Base-by-base conservation (phyloP, 2,113 vertebrate genomes). In the Calonectris borealis region DNA sequence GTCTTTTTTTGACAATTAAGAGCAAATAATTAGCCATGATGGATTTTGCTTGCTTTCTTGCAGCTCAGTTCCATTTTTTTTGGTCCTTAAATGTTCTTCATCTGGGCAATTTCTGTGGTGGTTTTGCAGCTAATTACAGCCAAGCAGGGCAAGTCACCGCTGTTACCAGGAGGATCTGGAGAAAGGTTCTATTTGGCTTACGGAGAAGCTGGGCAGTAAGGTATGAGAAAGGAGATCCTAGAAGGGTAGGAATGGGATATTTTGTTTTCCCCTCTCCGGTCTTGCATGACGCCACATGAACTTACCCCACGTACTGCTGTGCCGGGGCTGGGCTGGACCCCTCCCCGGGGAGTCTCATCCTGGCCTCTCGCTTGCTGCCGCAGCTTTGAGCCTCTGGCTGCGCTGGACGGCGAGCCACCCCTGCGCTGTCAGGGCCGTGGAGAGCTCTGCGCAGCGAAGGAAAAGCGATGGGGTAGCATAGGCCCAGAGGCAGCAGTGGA, bases 1-100 rank as follows among this genome's bases (percentile, higher is more conserved):
- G 95, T 97, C 93, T 94, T 91, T 97, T 86, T 89, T 93, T 98
- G 94, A 98, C 97, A 97, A 97, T 98, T 97, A 98, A 95, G 96
- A 97, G 88, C 97, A 98, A 98, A 98, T 98, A 98, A 98, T 98
- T 97, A 97, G 68, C 86, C 79, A 52, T 97, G 97, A 98, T 98
- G 95, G 95, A 97, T 97, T 96, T 96, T 90, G 54, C 92, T 96
- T 90, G 77, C 94, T 96, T 97, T 71, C 81, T 96, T 86, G 52
- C 68, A 94, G 86, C 68, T 90, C 60, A 9, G 27, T 90, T 97
- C 62, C 9, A 11, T 16, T 44, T 42, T 38, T 42, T 49, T 7
- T 0, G 20, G 54, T 93, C 91, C 70, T 94, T 83, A 82, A 90
- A 55, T 86, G 25, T 92, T 95, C 69, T 93, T 96, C 85, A 54